Evolutionary conservation across 2,888 invertebrate species (phyloP).

Genomic region (Agriopis leucophaearia): DNA sequence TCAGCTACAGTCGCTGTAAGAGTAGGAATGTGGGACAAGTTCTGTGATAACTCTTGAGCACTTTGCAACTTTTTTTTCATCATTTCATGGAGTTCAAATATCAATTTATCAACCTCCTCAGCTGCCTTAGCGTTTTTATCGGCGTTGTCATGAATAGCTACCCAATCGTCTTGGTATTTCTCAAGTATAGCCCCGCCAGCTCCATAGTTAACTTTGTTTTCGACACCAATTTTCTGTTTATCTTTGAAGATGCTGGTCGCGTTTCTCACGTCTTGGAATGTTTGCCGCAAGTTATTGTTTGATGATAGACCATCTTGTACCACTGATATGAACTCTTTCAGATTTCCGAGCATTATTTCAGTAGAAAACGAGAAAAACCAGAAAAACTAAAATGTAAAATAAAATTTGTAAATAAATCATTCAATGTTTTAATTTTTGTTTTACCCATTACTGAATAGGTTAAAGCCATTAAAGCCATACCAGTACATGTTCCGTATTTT

Average conservation of each 20-base stretch:
- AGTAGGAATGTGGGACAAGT: conserved; percentile 70
- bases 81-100: conserved; percentile 68
- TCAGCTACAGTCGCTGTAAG: conserved; percentile 79
- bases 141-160: conserved; percentile 88
- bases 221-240: conserved; percentile 66
- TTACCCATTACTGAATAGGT: not conserved
- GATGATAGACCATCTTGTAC: conserved; percentile 79
- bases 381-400: not conserved
- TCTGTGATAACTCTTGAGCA: conserved; percentile 71
- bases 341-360: conserved; percentile 75
- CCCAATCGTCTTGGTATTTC: conserved; percentile 91
- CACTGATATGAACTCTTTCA: conserved; percentile 81
- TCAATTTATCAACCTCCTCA: conserved; percentile 80
- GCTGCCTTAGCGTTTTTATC: conserved; percentile 89
- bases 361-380: not conserved
- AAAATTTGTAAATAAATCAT: not conserved
- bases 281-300: conserved; percentile 75
- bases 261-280: conserved; percentile 79
- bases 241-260: conserved; percentile 79
- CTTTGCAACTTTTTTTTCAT: conserved; percentile 68
- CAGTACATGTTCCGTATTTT: too few species aligned
- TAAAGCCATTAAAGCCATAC: too few species aligned
- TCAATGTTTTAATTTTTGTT: too few species aligned
- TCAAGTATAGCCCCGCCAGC: conserved; percentile 90
- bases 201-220: conserved; percentile 80